Base-by-base conservation (phyloP, 2,888 invertebrate genomes). In the Diaprepes abbreviatus region DNA sequence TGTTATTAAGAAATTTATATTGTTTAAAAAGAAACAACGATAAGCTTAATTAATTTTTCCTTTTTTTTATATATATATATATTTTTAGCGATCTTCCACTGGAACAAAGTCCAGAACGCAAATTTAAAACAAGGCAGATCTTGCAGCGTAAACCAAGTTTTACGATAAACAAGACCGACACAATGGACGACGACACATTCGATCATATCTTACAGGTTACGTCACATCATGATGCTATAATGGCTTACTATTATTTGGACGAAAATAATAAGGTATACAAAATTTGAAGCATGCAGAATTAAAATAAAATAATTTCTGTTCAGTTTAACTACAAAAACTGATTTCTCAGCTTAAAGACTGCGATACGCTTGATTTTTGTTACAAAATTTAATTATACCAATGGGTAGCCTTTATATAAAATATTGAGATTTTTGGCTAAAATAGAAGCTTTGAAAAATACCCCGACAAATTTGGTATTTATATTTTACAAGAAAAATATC, bases 171-270 rank as follows among this genome's bases (percentile, higher is more conserved):
- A 77, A 80, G 70, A 77, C 79, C n/a, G 83, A 83, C 65, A 80
- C 80, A 3, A 75, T 82, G 78, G 79, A 82, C 59, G 86, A 87
- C 74, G 91, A 91, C 80, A 88, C 91, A 28, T 91, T 91, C 81
- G 91, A 91, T 74, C 90, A 91, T 80, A 89, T 91, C 74, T 85
- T 91, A 52, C 88, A 89, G 84, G 93, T 93, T 76, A 94, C 95
- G 59, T 87, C 92, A 45, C 91, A 94, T 76, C 94, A 96, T 79
- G 96, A 97, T 76, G 93, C 96, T 0, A 86, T 95, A 6, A 93
- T 96, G 87, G 93, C 95, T 0, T 96, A 94, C 85, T 96, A 96
- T 85, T 97, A 96, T 83, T 90, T 93, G 82, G 95, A 96, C 82
- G 91, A 92, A 77, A 90, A 94, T 78, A 93, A 94, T 83, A 92